phyloP scores from a whole-genome alignment of 2,888 invertebrate species.

The Amphiduros pacificus region DNA sequence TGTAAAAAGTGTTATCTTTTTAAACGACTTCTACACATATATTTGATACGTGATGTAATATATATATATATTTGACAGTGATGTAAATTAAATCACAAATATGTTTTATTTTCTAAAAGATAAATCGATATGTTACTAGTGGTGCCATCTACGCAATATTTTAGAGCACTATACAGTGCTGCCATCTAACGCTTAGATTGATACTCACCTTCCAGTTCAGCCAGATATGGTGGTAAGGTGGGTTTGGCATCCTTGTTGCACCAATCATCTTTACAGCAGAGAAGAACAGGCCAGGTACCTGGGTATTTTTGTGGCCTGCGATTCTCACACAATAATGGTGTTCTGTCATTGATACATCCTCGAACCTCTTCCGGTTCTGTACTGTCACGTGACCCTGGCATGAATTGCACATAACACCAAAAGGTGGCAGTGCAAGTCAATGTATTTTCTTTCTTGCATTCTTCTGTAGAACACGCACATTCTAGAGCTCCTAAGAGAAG shows the following conservation, averaged over 20 bases:
- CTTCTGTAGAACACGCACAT: slow-evolving; percentile 58
- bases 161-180: too few species aligned
- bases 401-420: slow-evolving; percentile 59
- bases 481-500: slow-evolving; percentile 32
- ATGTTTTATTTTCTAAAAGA: background rate
- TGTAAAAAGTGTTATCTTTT: too few species aligned
- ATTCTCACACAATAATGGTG: slow-evolving; percentile 60
- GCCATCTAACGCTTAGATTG: too few species aligned
- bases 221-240: slow-evolving; percentile 34
- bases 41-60: too few species aligned
- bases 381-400: slow-evolving; percentile 31
- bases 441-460: slow-evolving; percentile 45
- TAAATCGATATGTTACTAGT: background rate
- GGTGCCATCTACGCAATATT: too few species aligned
- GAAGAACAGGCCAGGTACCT: slow-evolving; percentile 55
- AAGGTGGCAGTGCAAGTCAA: slow-evolving; percentile 52
- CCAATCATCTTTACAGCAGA: slow-evolving; percentile 55
- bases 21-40: too few species aligned
- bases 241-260: slow-evolving; percentile 55
- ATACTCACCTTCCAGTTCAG: slow-evolving; percentile 23
- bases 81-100: background rate
- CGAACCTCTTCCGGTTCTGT: slow-evolving; percentile 37
- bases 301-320: slow-evolving; percentile 46
- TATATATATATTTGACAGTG: too few species aligned
- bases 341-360: slow-evolving; percentile 57